Percentiles rank a stretch among this genome's conserved stretches.
Conservation (phyloP, 2,888 invertebrate species). For the Drosophila paranaensis region DNA sequence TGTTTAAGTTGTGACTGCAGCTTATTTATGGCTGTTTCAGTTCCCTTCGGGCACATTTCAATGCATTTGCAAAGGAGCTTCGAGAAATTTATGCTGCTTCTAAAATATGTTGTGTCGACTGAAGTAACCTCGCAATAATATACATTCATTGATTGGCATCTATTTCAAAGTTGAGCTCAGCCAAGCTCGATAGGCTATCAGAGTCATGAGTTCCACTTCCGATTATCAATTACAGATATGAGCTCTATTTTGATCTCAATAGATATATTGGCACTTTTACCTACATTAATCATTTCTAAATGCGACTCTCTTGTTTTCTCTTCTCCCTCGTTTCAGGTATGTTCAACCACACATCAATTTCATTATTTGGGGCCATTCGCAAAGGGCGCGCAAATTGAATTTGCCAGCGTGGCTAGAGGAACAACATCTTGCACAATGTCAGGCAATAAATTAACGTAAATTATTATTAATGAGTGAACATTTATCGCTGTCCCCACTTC, state of each 20-base stretch:
- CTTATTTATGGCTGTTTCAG: conserved; percentile 82
- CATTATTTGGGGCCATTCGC: conserved; percentile 59
- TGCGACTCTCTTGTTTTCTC: conserved; percentile 7
- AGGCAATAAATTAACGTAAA: conserved; percentile 76
- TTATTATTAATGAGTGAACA: conserved; percentile 79
- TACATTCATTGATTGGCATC: conserved; percentile 11
- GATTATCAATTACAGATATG: too few relatives aligned
- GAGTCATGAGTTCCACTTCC: too few relatives aligned
- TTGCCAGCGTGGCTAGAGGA: conserved; percentile 31
- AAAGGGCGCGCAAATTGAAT: conserved; percentile 57
- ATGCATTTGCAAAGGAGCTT: conserved; percentile 71
- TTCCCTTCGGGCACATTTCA: conserved; percentile 82
- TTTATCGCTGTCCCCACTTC: conserved; percentile 61
- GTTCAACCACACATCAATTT: conserved; percentile 58
- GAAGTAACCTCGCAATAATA: neutral
- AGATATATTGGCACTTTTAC: neutral
- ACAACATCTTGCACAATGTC: conserved; percentile 52
- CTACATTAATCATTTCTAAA: conserved; percentile 28
- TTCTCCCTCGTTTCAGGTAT: conserved; percentile 66
- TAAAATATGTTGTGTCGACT: conserved; percentile 12
- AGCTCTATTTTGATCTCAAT: too few relatives aligned
- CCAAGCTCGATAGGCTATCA: too few relatives aligned
- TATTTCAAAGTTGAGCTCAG: neutral
- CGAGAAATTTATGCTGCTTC: conserved; percentile 44
- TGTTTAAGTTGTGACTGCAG: conserved; percentile 38